Conservation (phyloP, 2,888 invertebrate species). For the Drosophila aldrichi region DNA sequence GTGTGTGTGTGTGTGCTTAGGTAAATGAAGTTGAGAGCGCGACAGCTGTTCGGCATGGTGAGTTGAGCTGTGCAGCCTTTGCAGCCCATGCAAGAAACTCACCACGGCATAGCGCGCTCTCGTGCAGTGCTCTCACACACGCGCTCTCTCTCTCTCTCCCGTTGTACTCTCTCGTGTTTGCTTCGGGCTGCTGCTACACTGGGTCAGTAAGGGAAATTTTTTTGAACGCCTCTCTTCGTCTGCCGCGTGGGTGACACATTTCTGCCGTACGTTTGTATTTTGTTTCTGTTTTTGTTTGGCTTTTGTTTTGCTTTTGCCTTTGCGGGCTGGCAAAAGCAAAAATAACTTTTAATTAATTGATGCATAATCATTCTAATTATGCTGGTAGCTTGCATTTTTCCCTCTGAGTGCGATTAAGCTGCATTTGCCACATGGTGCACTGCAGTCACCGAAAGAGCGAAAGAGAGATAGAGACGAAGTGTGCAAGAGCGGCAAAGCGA, state of each 20-base stretch:
- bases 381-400: constrained; percentile 42
- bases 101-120: constrained; percentile 48
- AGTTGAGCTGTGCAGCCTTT: constrained; percentile 48
- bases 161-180: constrained; percentile 4
- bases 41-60: constrained; percentile 68
- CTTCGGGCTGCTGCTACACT: constrained; percentile 48
- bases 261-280: constrained; percentile 41
- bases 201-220: constrained; percentile 73
- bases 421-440: constrained; percentile 10
- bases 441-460: neutral
- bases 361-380: constrained; percentile 69
- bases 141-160: constrained; percentile 7
- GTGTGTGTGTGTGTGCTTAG: constrained; percentile 33
- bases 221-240: constrained; percentile 22
- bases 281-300: constrained; percentile 32
- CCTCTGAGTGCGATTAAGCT: constrained; percentile 40
- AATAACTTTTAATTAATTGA: constrained; percentile 73
- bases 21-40: constrained; percentile 58
- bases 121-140: constrained; percentile 14
- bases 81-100: constrained; percentile 51
- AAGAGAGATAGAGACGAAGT: neutral
- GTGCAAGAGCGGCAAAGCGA: neutral
- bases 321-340: constrained; percentile 37
- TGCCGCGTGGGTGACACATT: constrained; percentile 73
- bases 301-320: constrained; percentile 21